Conservation (phyloP, 2,888 invertebrate species). For the Tricholauxania praeusta region DNA sequence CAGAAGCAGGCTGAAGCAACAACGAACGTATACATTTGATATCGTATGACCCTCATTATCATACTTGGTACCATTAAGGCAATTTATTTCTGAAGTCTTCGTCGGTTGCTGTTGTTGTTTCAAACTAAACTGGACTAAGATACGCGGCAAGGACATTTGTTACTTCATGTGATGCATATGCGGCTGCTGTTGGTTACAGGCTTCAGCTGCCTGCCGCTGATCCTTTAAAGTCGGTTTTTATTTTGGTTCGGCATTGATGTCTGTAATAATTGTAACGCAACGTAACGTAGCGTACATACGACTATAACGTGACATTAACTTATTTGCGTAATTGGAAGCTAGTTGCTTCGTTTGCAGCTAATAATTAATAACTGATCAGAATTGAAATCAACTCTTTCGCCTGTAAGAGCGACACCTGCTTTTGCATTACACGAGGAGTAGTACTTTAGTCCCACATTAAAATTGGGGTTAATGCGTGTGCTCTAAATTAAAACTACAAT, state of each 20-base stretch:
- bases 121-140: constrained; percentile 39
- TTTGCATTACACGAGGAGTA: background rate
- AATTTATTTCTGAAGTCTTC: constrained; percentile 52
- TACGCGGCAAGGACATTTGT: constrained; percentile 53
- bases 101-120: constrained; percentile 24
- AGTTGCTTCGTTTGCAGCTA: constrained; percentile 56
- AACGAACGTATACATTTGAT: constrained; percentile 51
- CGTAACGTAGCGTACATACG: constrained; percentile 33
- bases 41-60: constrained; percentile 65
- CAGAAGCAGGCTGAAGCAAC: constrained; percentile 15
- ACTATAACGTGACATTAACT: constrained; percentile 53
- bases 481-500: too few relatives aligned
- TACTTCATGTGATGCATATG: constrained; percentile 42
- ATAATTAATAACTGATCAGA: constrained; percentile 57
- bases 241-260: constrained; percentile 13
- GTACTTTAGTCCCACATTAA: background rate
- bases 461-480: background rate
- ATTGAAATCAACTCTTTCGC: constrained; percentile 41
- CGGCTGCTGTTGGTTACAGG: background rate
- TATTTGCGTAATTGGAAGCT: constrained; percentile 58
- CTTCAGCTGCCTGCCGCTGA: constrained; percentile 22
- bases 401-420: constrained; percentile 40
- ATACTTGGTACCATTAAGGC: constrained; percentile 66
- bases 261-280: constrained; percentile 30
- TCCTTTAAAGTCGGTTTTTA: constrained; percentile 9